Base-by-base conservation (phyloP, 2,888 invertebrate species). In the Alloplasta piceator region DNA sequence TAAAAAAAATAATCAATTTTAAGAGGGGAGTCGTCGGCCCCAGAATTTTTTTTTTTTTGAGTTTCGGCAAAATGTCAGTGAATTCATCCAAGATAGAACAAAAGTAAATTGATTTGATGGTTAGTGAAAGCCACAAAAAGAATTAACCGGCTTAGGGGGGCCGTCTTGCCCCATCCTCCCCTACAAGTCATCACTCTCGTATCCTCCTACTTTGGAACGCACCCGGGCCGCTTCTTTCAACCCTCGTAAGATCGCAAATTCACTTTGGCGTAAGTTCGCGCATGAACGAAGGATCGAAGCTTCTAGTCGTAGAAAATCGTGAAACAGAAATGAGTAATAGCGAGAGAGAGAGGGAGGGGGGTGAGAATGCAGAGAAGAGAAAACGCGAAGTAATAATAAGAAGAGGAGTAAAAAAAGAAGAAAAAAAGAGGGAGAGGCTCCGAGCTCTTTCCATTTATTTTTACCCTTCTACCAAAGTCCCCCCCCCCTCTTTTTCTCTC, bases 401-500 rank as follows among this genome's bases (percentile, higher is more conserved):
- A 48, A 58, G 68, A 46, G 12, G 61, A 66, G 60, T 68, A 52
- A 46, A 70, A 73, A 48, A 39, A 46, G 55, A 64, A 39, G 58
- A 75, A 77, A 36, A 43, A 67, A 50, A 16, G 61, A 36, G 72
- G 66, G 48, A 14, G 82, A 77, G 84, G 83, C 86, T 83, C 63
- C 80, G 80, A 85, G 84, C 84, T 84, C 84, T 86, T 86, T 86
- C 81, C 88, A 88, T 89, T 90, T 90, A 88, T 89, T 89, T 89
- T 86, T 85, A 64, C 84, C 83, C 71, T 64, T 80, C 61, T 60
- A 82, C 55, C 63, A 67, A 48, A 16, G 63, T 39, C 67, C 64
- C 83, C 43, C 41, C 52, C 63, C 55, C 66, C 66, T 12, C 6
- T 6, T 12, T 43, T 4, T 10, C 52, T 12, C 52, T 52, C 12